Base-by-base conservation (phyloP, 2,113 vertebrate species). In the Oncorhynchus mykiss region DNA sequence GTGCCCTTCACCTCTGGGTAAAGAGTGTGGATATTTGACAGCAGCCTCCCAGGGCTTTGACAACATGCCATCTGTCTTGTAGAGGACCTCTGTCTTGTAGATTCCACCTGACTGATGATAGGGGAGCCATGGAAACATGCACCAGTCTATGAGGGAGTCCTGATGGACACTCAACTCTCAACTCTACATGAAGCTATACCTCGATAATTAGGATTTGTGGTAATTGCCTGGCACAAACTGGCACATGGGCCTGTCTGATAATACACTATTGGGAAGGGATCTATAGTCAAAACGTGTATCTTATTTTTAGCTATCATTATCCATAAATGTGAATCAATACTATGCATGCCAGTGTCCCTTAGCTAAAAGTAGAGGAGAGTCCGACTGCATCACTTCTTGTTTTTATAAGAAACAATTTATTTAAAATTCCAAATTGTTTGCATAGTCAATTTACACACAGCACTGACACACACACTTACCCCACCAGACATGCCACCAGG, bases 51-150 rank as follows among this genome's bases (percentile, higher is more conserved):
- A 77, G 79, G 73, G 83, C 57, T 80, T 81, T 79, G 76, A 85
- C 77, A 73, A 81, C 70, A 77, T 67, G n/a, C 82, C 82, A 86
- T 89, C 80, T 87, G 85, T 78, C 79, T 70, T 9, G 72, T 18
- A 18, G 60, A 65, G 72, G 69, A 59, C 70, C 27, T 89, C 80
- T 87, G 85, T 78, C 79, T 70, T 9, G 72, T 18, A 54, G 60
- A 69, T 70, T 67, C 54, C 70, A 27, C 27, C 27, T 27, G 72
- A 72, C 75, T 69, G 57, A 64, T 74, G 59, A 70, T 70, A 45
- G 64, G 77, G 68, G 75, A 67, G 76, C 71, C 16, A 9, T 54
- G 76, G 68, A 68, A 73, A 79, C 72, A 20, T 67, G 70, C 2
- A 20, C 6, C 59, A 70, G 71, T 60, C 79, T 7, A 25, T 71